These are phyloP conservation scores for Dusona sp. DNA, from an alignment of 2,888 invertebrate genomes.

Conservation along the genomic window DNA sequence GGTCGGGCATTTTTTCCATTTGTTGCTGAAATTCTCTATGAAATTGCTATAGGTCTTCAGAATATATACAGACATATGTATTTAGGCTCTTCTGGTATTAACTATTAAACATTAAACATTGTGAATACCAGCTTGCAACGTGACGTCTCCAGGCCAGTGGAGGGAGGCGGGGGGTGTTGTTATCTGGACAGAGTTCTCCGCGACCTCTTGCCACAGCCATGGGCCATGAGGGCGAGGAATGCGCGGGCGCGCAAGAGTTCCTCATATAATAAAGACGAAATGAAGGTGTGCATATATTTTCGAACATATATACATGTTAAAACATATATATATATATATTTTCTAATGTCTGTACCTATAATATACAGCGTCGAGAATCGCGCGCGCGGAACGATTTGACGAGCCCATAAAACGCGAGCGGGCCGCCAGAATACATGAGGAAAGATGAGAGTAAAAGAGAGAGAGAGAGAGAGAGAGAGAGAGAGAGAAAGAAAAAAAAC, in stretches of 20 bases:
- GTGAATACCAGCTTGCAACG: slow-evolving; percentile 60
- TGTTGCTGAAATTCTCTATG: not conserved
- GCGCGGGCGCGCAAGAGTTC: slow-evolving; percentile 69
- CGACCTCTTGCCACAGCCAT: slow-evolving; percentile 67
- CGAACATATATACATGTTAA: slow-evolving; percentile 1
- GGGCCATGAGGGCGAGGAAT: slow-evolving; percentile 75
- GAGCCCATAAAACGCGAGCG: slow-evolving; percentile 81
- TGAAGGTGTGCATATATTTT: slow-evolving; percentile 37
- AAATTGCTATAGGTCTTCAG: not conserved
- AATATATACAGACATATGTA: not conserved
- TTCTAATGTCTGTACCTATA: slow-evolving; percentile 32
- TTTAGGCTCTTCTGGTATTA: not conserved
- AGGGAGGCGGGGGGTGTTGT: slow-evolving; percentile 27
- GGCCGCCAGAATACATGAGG: slow-evolving; percentile 70
- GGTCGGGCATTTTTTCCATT: not conserved
- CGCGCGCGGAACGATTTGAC: slow-evolving; percentile 79
- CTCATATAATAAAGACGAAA: slow-evolving; percentile 45
- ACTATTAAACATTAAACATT: slow-evolving; percentile 19
- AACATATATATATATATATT: not conserved
- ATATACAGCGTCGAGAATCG: slow-evolving; percentile 79
- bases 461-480: slow-evolving; percentile 25
- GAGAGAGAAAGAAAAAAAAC: slow-evolving; percentile 30
- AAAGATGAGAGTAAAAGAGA: slow-evolving; percentile 16
- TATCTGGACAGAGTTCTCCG: slow-evolving; percentile 50
- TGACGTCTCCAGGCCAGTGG: slow-evolving; percentile 43